Conservation (phyloP, 2,797 vertebrate species). For the Tamandua tetradactyla region DNA sequence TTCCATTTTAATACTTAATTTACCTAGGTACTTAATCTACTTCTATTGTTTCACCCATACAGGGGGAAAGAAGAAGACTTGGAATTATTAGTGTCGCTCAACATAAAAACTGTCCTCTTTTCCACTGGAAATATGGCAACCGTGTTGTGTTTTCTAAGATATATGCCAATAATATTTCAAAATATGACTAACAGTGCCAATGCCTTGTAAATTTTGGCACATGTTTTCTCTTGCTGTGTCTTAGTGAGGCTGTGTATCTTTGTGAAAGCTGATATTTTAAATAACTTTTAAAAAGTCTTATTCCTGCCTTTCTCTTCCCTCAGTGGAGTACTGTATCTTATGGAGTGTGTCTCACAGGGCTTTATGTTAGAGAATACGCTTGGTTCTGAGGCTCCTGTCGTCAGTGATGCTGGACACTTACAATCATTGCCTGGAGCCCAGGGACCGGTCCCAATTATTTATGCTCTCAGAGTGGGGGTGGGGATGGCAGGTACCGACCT, state of each 20-base stretch:
- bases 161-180: constrained; percentile 79
- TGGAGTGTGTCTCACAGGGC: no score
- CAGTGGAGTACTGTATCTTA: constrained; percentile 68
- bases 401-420: constrained; percentile 71
- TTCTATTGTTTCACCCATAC: not conserved
- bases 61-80: not conserved
- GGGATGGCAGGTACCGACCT: not conserved
- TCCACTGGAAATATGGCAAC: constrained; percentile 64
- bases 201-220: constrained; percentile 69
- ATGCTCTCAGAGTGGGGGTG: not conserved
- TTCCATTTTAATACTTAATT: constrained; percentile 4
- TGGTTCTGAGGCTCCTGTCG: constrained; percentile 59
- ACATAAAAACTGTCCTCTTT: constrained; percentile 64
- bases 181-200: constrained; percentile 79
- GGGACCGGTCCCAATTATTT: constrained; percentile 18
- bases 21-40: not conserved
- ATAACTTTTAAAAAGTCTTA: constrained; percentile 79
- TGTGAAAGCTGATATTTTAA: constrained; percentile 80
- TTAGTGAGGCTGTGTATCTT: constrained; percentile 76
- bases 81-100: constrained; percentile 61
- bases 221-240: constrained; percentile 76
- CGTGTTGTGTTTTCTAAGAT: constrained; percentile 71
- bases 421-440: constrained; percentile 20
- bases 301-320: constrained; percentile 71
- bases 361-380: not conserved